Evolutionary conservation across 2,888 invertebrate species (phyloP), one percentile per base, ranked within the genome.

Genomic region (Drosophila subsilvestris): DNA sequence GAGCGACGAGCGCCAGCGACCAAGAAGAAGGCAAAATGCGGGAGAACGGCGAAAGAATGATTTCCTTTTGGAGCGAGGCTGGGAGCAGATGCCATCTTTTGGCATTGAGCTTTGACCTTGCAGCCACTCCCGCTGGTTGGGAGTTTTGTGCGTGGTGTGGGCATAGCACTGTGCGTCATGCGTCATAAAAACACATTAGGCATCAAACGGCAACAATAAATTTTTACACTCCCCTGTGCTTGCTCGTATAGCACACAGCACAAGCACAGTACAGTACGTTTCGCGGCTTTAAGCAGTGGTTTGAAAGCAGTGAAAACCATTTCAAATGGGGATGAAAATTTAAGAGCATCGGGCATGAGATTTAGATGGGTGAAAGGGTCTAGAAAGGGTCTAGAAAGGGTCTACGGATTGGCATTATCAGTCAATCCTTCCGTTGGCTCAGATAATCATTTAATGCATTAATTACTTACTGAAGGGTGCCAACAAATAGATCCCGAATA

Each of bases 151-250:
- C n/a, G 54, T 47, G 37, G 27, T 18, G 45, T 37, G 25, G 27
- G 20, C 49, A 61, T 49, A 65, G 77, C 61, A 45, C 61, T 44
- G 53, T 73, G 76, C 81, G 78, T 73, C 80, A 76, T 84, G 84
- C 84, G 78, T 81, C 84, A 84, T 84, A 84, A 84, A 80, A 81
- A 72, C 73, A 81, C 81, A 80, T 83, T 83, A 84, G 71, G 77
- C 74, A 82, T 82, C 84, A 84, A 80, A 75, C 80, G 76, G 75
- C 79, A 72, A 77, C 82, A 84, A 83, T 83, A 84, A 83, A 83
- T 80, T 84, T 83, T 74, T 66, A 61, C 60, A 49, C 32, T 45
- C 17, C 51, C 22, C 37, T 20, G 20, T 37, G 6, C 18, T 18
- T 20, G 6, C 18, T 18, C 17, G 32, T 37, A 8, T 12, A 18